These are phyloP conservation scores for Manduca sexta DNA, from an alignment of 1,140 invertebrate species.

Conservation along the genomic window DNA sequence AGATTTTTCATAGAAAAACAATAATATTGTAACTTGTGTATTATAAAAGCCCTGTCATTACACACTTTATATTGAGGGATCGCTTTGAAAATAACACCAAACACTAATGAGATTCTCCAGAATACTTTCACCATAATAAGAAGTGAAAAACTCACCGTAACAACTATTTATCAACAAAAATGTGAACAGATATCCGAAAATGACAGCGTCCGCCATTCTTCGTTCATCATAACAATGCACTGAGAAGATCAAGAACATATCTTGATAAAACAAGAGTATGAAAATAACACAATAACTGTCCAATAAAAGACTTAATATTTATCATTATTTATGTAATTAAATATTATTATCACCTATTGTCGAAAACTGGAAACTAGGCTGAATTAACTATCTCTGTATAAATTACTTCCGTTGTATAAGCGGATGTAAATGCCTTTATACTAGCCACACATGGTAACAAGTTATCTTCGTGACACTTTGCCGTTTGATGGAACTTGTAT, in stretches of 20 bases:
- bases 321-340: no score
- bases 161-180: constrained; percentile 66
- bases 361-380: no score
- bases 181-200: constrained; percentile 65
- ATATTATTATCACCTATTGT: no score
- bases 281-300: background rate
- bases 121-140: background rate
- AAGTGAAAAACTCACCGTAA: constrained; percentile 42
- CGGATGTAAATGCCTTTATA: no score
- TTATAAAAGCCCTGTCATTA: background rate
- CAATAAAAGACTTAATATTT: no score
- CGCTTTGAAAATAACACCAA: no score
- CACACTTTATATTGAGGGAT: background rate
- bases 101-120: no score
- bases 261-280: background rate
- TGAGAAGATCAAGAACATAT: constrained; percentile 19
- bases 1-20: constrained; percentile 20
- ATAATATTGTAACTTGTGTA: constrained; percentile 21
- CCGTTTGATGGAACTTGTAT: no score
- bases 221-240: constrained; percentile 69
- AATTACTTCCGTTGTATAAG: no score
- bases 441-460: no score
- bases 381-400: no score
- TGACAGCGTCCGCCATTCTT: constrained; percentile 72
- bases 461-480: no score